Evolutionary conservation across 2,797 vertebrate species (phyloP).

Genomic region (Hephaestus fuliginosus): DNA sequence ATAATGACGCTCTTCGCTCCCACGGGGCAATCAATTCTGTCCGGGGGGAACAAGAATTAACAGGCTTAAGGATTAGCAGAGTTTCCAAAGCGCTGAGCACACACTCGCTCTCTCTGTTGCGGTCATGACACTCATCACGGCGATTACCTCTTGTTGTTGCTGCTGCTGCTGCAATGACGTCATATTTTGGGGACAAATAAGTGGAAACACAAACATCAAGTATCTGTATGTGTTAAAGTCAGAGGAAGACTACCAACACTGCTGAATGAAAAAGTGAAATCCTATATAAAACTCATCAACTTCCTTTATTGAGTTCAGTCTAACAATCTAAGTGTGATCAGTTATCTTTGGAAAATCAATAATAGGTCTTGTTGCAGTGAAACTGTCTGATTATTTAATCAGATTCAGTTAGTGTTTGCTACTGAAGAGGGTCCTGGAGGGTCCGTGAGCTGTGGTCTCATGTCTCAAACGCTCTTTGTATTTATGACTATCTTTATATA

Average conservation of each 20-base stretch:
- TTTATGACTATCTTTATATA: background rate
- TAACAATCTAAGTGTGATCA: slow-evolving; percentile 22
- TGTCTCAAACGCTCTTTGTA: background rate
- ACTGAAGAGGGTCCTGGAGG: background rate
- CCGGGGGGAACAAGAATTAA: slow-evolving; percentile 46
- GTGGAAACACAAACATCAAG: background rate
- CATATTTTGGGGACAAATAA: slow-evolving; percentile 4
- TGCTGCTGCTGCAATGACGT: background rate
- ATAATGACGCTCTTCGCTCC: slow-evolving; percentile 49
- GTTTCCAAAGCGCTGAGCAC: slow-evolving; percentile 50
- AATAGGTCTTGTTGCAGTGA: slow-evolving; percentile 28
- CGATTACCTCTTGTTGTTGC: slow-evolving; percentile 2
- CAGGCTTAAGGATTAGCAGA: slow-evolving; percentile 56
- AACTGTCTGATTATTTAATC: slow-evolving; percentile 26
- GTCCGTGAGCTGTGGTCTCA: background rate
- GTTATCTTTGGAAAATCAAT: slow-evolving; percentile 33
- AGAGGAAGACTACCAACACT: background rate
- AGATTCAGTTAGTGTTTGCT: slow-evolving; percentile 27
- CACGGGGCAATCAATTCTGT: slow-evolving; percentile 31
- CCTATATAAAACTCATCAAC: slow-evolving; percentile 18
- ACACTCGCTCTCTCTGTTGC: slow-evolving; percentile 4
- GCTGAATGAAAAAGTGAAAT: slow-evolving; percentile 16
- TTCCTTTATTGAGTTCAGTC: slow-evolving; percentile 28
- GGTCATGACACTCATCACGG: slow-evolving; percentile 6
- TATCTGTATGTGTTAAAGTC: background rate